These are phyloP conservation scores for Podarcis raffonei DNA, from an alignment of 2,113 vertebrate species.

Conservation along the genomic window DNA sequence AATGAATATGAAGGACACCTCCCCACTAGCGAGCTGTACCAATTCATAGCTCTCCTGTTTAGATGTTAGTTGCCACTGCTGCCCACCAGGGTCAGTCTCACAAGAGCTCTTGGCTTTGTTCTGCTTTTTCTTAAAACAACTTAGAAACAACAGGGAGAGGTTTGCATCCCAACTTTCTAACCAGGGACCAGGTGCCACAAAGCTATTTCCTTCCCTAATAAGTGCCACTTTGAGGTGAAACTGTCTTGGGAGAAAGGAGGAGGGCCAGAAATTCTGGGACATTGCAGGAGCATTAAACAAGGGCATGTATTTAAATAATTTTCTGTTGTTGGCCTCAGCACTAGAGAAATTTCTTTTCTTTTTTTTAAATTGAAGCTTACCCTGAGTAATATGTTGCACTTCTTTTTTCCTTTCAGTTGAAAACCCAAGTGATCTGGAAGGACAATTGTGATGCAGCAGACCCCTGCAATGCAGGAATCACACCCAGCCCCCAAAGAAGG, in stretches of 20 bases:
- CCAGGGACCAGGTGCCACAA: conserved; percentile 15
- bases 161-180: conserved; percentile 22
- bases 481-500: no score
- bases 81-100: conserved; percentile 65
- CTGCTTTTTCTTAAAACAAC: conserved; percentile 33
- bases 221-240: neutral
- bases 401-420: no score
- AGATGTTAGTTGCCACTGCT: conserved; percentile 55
- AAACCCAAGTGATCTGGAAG: no score
- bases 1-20: conserved; percentile 72
- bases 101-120: conserved; percentile 58
- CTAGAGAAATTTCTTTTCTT: no score
- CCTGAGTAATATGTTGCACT: no score
- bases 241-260: neutral
- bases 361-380: no score
- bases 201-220: conserved; percentile 5
- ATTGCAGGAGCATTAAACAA: neutral
- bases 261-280: neutral
- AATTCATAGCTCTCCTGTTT: conserved; percentile 74
- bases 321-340: no score
- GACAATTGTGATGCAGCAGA: no score
- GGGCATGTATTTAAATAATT: neutral
- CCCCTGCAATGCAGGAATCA: no score
- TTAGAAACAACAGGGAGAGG: neutral
- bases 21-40: conserved; percentile 62